Base-by-base conservation (phyloP, 1,140 invertebrate species). In the Drosophila insularis region DNA sequence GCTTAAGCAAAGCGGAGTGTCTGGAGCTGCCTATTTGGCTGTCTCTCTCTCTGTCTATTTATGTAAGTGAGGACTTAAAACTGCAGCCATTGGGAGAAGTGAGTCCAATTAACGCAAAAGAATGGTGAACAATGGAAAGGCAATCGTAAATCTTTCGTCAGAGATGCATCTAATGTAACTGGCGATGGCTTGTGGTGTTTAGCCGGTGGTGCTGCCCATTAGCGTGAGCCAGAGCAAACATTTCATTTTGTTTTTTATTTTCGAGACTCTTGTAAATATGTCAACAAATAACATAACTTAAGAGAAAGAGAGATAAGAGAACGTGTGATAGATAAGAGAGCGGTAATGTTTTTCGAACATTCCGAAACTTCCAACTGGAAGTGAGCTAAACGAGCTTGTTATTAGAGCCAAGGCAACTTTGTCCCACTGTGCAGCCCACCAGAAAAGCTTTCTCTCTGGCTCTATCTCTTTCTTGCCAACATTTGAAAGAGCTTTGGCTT, bases 1-100 rank as follows among this genome's bases (percentile, higher is more conserved):
- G 78, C 77, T 80, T 77, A 74, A 73, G 50, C 63, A 85, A 68
- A 74, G 54, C 68, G 59, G 43, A 73, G 43, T 69, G 64, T 76
- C 81, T 64, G 65, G 21, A 40, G 53, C 72, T 70, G 66, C 70
- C 63, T 50, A 61, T 77, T 72, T 53, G 43, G 43, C 65, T 21
- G 40, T 27, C 32, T 35, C 7, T 56, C 60, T 67, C 46, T 31
- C 19, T 40, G 43, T n/a, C 2, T 32, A 2, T 21, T 43, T 59
- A 27, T 27, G 55, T 37, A 19, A 58, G 31, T 35, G 27, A 37
- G 31, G 31, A 14, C 21, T 2, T 6, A 10, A 32, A 13, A 35
- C 55, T 35, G 31, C 19, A 37, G 35, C 35, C 35, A 7, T 27
- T 27, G 23, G 55, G 14, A 19, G 14, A 31, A 17, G 14, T 4